phyloP scores from a whole-genome alignment of 2,888 invertebrate species.

The Elegia similella region DNA sequence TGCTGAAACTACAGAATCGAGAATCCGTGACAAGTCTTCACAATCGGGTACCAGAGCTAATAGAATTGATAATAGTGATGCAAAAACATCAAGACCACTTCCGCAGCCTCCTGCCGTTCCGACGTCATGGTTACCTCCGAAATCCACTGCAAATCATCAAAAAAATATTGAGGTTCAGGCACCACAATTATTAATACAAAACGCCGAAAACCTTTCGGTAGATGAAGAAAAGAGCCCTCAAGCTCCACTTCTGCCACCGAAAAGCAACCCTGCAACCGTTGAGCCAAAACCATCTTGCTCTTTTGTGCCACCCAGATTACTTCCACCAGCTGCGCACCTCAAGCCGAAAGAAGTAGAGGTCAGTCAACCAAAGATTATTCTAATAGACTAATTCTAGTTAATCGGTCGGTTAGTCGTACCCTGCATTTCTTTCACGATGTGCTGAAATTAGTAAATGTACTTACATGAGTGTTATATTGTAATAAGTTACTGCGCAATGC shows the following conservation, averaged over 20 bases:
- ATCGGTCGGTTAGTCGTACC: too few species aligned
- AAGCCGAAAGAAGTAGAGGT: slow-evolving; percentile 78
- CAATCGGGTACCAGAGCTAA: slow-evolving; percentile 32
- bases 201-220: slow-evolving; percentile 45
- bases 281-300: slow-evolving; percentile 72
- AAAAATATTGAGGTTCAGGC: slow-evolving; percentile 37
- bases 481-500: slow-evolving; percentile 55
- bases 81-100: slow-evolving; percentile 41
- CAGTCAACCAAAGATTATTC: slow-evolving; percentile 48
- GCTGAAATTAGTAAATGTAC: neutral
- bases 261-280: slow-evolving; percentile 34
- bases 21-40: slow-evolving; percentile 29
- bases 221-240: slow-evolving; percentile 45
- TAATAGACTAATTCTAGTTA: neutral
- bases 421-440: too few species aligned
- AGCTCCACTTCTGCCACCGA: slow-evolving; percentile 38
- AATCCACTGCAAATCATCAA: slow-evolving; percentile 37
- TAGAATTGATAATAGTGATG: slow-evolving; percentile 32
- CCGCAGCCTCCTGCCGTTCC: slow-evolving; percentile 71
- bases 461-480: slow-evolving; percentile 32
- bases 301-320: slow-evolving; percentile 46
- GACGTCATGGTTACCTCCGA: slow-evolving; percentile 60
- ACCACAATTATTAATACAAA: slow-evolving; percentile 63
- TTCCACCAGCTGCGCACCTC: slow-evolving; percentile 50
- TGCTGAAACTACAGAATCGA: slow-evolving; percentile 29